These are phyloP conservation scores for Drosophila fuyamai DNA, from an alignment of 1,140 invertebrate species.

Conservation along the genomic window DNA sequence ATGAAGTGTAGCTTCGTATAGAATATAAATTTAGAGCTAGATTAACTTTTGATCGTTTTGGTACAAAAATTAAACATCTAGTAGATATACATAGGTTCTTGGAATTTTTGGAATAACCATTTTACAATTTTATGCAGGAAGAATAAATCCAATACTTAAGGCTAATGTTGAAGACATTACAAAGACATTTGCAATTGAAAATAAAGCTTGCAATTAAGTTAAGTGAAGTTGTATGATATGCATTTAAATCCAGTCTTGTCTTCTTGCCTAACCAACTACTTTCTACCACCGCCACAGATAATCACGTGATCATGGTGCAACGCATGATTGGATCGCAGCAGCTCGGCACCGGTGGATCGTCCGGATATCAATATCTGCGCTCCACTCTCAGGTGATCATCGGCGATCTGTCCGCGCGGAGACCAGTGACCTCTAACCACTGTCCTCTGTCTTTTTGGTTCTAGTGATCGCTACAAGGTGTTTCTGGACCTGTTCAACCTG, in stretches of 20 bases:
- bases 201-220: not conserved
- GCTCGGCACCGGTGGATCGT: slow-evolving; percentile 98
- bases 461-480: slow-evolving; percentile 99
- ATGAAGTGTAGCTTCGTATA: too few species aligned
- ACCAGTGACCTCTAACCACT: not conserved
- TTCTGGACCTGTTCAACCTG: slow-evolving; percentile 98
- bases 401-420: not conserved
- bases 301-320: slow-evolving; percentile 99
- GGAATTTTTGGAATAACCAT: too few species aligned
- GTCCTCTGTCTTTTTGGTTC: slow-evolving; percentile 65
- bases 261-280: slow-evolving; percentile 1
- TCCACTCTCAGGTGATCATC: slow-evolving; percentile 96
- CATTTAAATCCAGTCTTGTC: too few species aligned
- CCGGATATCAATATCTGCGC: slow-evolving; percentile 98
- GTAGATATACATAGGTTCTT: too few species aligned
- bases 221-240: not conserved
- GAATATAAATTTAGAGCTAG: too few species aligned
- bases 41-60: too few species aligned
- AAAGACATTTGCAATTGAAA: too few species aligned
- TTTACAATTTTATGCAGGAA: too few species aligned
- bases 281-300: slow-evolving; percentile 89
- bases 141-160: too few species aligned
- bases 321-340: slow-evolving; percentile 99
- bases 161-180: too few species aligned
- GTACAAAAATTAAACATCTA: too few species aligned